phyloP scores from a whole-genome alignment of 2,113 vertebrate species.

The Anoura caudifer region DNA sequence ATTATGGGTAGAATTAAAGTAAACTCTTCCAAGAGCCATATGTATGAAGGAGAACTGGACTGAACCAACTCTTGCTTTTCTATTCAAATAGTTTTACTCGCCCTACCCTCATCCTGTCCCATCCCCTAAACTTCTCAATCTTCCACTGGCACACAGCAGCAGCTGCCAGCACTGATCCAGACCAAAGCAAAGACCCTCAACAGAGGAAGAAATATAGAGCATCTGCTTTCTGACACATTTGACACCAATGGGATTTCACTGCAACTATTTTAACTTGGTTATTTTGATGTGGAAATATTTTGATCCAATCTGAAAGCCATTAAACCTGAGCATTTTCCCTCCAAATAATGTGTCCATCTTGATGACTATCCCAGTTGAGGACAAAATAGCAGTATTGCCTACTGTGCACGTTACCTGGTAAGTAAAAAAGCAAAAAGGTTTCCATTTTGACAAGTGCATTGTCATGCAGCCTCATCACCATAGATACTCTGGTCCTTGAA shows the following conservation, averaged over 20 bases:
- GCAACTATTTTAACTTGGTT: not conserved
- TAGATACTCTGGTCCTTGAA: not conserved
- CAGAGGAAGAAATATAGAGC: not conserved
- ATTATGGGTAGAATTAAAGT: not conserved
- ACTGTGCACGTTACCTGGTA: not conserved
- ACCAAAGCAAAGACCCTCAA: not conserved
- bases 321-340: not conserved
- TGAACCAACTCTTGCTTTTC: not conserved
- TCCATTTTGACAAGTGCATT: not conserved
- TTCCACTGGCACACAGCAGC: not conserved
- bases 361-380: not conserved
- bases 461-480: not conserved
- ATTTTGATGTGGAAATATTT: not conserved
- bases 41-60: not conserved
- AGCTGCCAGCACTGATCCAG: not conserved
- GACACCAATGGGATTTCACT: not conserved
- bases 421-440: not conserved
- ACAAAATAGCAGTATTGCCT: not conserved
- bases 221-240: not conserved
- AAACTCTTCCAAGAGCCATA: not conserved
- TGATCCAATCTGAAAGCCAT: not conserved
- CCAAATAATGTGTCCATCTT: not conserved
- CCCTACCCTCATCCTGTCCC: not conserved
- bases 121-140: not conserved
- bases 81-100: not conserved